These are phyloP conservation scores for Lethocerus indicus DNA, from an alignment of 1,140 invertebrate genomes.

Conservation along the genomic window DNA sequence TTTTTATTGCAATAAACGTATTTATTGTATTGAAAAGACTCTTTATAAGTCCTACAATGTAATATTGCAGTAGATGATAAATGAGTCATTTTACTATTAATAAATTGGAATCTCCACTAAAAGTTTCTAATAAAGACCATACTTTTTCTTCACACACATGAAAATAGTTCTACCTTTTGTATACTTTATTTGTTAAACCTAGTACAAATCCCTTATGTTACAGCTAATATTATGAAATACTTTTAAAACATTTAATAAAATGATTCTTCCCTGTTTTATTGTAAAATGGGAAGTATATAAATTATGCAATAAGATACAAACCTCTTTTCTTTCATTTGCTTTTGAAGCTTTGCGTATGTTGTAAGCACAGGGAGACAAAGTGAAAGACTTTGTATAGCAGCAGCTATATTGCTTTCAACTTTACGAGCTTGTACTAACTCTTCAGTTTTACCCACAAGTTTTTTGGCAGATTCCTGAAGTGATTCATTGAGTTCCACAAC, in stretches of 20 bases:
- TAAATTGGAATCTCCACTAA: too few relatives aligned
- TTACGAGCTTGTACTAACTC: constrained; percentile 78
- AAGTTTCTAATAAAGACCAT: too few relatives aligned
- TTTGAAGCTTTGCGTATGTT: constrained; percentile 87
- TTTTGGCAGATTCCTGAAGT: constrained; percentile 34
- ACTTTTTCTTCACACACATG: too few relatives aligned
- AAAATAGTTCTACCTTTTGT: too few relatives aligned
- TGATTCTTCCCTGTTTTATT: too few relatives aligned
- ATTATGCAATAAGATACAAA: constrained; percentile 16
- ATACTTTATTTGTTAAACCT: too few relatives aligned
- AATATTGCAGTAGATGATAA: not conserved
- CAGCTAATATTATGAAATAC: too few relatives aligned
- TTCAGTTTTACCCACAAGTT: constrained; percentile 46
- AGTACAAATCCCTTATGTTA: too few relatives aligned
- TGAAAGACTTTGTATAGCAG: constrained; percentile 82
- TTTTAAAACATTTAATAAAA: too few relatives aligned
- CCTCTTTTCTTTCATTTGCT: constrained; percentile 87
- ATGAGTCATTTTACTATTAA: not conserved
- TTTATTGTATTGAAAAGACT: too few relatives aligned
- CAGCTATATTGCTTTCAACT: constrained; percentile 85
- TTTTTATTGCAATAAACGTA: too few relatives aligned
- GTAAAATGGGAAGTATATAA: not conserved
- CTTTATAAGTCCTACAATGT: not conserved
- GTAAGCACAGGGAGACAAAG: constrained; percentile 87
- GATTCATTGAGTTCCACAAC: constrained; percentile 39